Conservation (phyloP, 2,888 invertebrate genomes). For the Siphlonurus alternatus region DNA sequence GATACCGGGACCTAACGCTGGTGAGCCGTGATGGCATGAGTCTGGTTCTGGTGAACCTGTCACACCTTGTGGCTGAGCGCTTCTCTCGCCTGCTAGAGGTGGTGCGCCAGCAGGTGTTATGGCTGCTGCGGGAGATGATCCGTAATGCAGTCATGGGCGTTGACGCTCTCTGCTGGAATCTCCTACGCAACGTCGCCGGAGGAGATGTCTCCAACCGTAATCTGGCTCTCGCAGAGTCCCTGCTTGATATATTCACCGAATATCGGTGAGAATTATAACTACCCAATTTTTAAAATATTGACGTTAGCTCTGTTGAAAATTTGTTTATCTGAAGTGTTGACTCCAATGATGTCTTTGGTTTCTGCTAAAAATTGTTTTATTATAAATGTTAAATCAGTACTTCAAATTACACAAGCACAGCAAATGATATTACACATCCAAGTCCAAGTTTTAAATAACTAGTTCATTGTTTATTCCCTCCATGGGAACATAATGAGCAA, state of each 20-base stretch:
- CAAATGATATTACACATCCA: too few relatives aligned
- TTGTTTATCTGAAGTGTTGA: neutral
- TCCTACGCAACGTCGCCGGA: conserved; percentile 86
- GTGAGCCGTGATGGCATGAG: conserved; percentile 78
- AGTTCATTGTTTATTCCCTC: too few relatives aligned
- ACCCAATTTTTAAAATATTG: conserved; percentile 3
- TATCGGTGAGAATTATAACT: conserved; percentile 31
- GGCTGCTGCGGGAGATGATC: conserved; percentile 85
- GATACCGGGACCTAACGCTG: conserved; percentile 80
- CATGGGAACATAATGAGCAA: too few relatives aligned
- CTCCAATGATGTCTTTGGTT: neutral
- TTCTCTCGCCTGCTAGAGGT: conserved; percentile 74
- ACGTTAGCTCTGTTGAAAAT: neutral
- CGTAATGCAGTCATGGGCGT: conserved; percentile 73
- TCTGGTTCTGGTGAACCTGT: conserved; percentile 62
- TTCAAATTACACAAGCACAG: too few relatives aligned
- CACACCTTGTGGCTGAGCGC: conserved; percentile 73
- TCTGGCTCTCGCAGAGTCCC: conserved; percentile 72
- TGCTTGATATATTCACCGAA: conserved; percentile 82
- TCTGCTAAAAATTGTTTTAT: neutral
- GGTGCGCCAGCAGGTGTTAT: conserved; percentile 66
- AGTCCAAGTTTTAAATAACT: too few relatives aligned
- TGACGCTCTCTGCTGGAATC: conserved; percentile 78
- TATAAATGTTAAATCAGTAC: too few relatives aligned
- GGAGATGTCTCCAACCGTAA: conserved; percentile 80